Conservation (phyloP, 1,140 invertebrate genomes). For the Megathymus violae region DNA sequence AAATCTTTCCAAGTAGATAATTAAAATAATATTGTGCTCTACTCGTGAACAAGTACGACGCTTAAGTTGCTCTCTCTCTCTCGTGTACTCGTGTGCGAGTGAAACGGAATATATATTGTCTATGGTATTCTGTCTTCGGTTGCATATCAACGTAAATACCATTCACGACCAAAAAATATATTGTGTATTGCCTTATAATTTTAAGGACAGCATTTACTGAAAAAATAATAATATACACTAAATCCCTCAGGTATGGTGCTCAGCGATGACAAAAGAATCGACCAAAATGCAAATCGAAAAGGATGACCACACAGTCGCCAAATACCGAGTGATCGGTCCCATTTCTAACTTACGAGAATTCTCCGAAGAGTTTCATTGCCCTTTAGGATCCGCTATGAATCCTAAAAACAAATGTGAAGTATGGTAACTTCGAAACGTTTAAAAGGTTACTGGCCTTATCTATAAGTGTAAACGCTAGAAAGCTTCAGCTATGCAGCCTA, state of each 20-base stretch:
- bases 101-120: constrained; percentile 11
- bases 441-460: constrained; percentile 7
- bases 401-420: constrained; percentile 95
- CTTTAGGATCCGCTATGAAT: constrained; percentile 92
- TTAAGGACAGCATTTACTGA: too few relatives aligned
- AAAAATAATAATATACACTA: neutral
- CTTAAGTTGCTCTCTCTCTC: too few relatives aligned
- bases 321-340: constrained; percentile 94
- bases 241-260: constrained; percentile 92
- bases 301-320: constrained; percentile 92
- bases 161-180: too few relatives aligned
- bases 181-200: too few relatives aligned
- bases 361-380: constrained; percentile 93
- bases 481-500: constrained; percentile 33
- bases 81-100: too few relatives aligned
- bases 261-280: constrained; percentile 90
- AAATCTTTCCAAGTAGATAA: too few relatives aligned
- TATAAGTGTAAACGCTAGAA: constrained; percentile 16
- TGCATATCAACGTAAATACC: too few relatives aligned
- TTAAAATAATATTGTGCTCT: too few relatives aligned
- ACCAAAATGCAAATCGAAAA: constrained; percentile 92
- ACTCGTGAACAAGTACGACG: too few relatives aligned
- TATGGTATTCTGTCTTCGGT: too few relatives aligned
- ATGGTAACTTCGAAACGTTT: constrained; percentile 87
- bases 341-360: constrained; percentile 96